Conservation (phyloP, 30 jellyfish, hydroid and myxozoan species). For the Aurelia sp. region DNA sequence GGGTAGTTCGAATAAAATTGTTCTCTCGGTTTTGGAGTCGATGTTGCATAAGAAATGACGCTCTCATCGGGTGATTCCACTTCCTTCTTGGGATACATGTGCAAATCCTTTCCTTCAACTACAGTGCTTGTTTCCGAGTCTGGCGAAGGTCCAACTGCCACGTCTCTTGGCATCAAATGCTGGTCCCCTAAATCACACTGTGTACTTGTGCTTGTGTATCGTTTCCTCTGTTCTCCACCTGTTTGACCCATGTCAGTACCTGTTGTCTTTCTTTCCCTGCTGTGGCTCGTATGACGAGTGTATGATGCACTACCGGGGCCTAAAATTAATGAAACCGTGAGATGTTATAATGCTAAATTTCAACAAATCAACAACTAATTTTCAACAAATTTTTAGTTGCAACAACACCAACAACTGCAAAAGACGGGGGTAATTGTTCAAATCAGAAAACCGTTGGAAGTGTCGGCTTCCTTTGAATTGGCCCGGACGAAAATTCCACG, state of each 20-base stretch:
- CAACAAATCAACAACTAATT: no score
- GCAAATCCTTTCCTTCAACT: not conserved
- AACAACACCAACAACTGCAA: no score
- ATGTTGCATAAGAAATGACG: not conserved
- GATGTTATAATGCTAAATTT: no score
- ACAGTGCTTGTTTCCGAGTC: not conserved
- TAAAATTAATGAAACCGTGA: no score
- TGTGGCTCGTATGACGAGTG: not conserved
- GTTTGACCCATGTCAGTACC: conserved; percentile 8
- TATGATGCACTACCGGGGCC: not conserved
- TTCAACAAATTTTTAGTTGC: no score
- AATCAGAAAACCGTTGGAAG: no score
- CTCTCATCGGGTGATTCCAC: not conserved
- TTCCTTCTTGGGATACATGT: no score
- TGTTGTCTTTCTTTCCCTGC: not conserved
- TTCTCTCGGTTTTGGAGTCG: not conserved
- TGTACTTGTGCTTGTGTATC: conserved; percentile 29
- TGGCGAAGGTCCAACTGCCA: not conserved
- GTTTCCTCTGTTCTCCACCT: not conserved
- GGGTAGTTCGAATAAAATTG: not conserved
- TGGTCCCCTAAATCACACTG: conserved; percentile 53
- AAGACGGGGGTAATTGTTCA: no score
- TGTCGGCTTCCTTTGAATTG: no score
- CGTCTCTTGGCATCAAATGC: not conserved
- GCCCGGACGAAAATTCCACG: no score